Evolutionary conservation across 2,888 invertebrate species (phyloP).

Genomic region (Phorcus lineatus): DNA sequence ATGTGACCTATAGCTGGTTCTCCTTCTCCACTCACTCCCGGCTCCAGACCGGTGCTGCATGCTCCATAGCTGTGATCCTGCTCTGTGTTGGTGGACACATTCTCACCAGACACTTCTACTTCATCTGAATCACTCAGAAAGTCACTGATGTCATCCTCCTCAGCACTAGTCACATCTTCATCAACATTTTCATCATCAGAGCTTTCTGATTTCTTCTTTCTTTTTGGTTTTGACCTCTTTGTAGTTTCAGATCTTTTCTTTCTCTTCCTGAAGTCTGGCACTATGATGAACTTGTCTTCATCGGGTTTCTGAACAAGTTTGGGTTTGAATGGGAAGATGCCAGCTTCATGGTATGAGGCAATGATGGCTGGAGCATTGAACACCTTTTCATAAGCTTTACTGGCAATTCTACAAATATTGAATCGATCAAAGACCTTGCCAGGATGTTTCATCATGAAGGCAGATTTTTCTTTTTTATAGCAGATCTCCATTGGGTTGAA

Average conservation of each 20-base stretch:
- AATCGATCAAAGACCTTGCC: background rate
- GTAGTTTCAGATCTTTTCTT: background rate
- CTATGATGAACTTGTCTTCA: background rate
- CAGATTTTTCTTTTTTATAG: background rate
- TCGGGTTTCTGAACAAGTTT: background rate
- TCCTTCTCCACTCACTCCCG: background rate
- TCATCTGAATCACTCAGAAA: background rate
- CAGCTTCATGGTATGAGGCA: background rate
- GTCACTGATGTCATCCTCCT: background rate
- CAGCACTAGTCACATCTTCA: background rate
- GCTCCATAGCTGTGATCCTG: slow-evolving; percentile 7
- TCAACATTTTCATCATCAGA: background rate
- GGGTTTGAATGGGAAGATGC: slow-evolving; percentile 12
- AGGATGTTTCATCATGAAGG: background rate
- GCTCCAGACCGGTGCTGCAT: background rate
- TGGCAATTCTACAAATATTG: slow-evolving; percentile 7
- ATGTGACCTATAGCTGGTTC: background rate
- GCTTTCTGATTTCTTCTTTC: background rate
- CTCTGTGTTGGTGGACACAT: background rate
- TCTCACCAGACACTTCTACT: background rate
- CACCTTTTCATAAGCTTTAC: background rate
- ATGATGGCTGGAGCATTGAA: background rate
- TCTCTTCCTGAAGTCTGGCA: background rate
- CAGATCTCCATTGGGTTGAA: slow-evolving; percentile 12
- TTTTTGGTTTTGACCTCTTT: background rate